A percentile compares a stretch with the other conserved stretches of the same genome.
These are phyloP conservation scores for Brachionus rotundiformis DNA, from an alignment of 1,140 invertebrate species.

Conservation along the genomic window DNA sequence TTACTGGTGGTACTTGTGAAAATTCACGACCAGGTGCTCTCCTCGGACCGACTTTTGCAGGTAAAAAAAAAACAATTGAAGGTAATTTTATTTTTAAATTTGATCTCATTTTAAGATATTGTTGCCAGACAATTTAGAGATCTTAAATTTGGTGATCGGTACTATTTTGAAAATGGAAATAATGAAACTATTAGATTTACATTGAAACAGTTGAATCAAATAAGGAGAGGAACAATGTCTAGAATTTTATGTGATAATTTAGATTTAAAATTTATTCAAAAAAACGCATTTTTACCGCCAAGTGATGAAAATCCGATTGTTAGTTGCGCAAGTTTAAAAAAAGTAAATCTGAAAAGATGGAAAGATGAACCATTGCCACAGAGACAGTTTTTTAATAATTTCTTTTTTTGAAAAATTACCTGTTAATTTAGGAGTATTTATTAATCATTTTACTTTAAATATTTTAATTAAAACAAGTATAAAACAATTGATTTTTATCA, in stretches of 20 bases:
- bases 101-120: constrained; percentile 60
- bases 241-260: constrained; percentile 39
- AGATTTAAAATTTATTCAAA: constrained; percentile 27
- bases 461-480: too few species aligned
- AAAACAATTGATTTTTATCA: too few species aligned
- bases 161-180: constrained; percentile 79
- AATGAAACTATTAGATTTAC: constrained; percentile 33
- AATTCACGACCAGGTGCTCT: constrained; percentile 78
- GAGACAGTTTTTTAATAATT: constrained; percentile 19
- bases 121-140: constrained; percentile 89
- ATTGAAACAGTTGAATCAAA: constrained; percentile 31
- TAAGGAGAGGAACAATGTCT: constrained; percentile 28
- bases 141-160: constrained; percentile 84
- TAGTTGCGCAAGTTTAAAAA: background rate
- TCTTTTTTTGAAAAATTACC: background rate
- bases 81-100: background rate
- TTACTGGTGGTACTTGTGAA: constrained; percentile 75
- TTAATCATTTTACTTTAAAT: too few species aligned
- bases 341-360: constrained; percentile 49
- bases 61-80: constrained; percentile 59
- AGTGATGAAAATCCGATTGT: constrained; percentile 36
- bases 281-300: constrained; percentile 20
- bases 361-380: constrained; percentile 38
- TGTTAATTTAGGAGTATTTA: background rate
- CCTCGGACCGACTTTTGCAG: constrained; percentile 90